A percentile compares a stretch with the other conserved stretches of the same genome.
These are phyloP conservation scores for Torymus tubicola DNA, from an alignment of 2,888 invertebrate genomes.

Conservation along the genomic window DNA sequence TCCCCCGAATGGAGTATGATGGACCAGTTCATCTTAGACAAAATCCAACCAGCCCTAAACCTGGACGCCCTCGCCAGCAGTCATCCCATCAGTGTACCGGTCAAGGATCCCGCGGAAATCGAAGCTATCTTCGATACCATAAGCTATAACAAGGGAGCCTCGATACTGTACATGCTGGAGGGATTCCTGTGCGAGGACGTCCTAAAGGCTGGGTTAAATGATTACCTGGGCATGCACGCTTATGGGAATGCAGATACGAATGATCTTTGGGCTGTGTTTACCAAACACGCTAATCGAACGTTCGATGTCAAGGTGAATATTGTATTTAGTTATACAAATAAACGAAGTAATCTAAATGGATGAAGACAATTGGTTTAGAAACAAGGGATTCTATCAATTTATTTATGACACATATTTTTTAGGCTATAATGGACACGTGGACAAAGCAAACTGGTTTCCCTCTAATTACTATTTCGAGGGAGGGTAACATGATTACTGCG, in stretches of 20 bases:
- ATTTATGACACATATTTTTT: constrained; percentile 53
- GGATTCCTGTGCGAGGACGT: constrained; percentile 82
- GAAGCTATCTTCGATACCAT: constrained; percentile 87
- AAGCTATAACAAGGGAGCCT: constrained; percentile 86
- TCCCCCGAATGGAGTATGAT: constrained; percentile 83
- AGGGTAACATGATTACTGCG: constrained; percentile 81
- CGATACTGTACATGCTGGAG: constrained; percentile 85
- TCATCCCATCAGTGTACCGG: constrained; percentile 84
- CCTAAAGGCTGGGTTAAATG: constrained; percentile 81
- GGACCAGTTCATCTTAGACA: constrained; percentile 84
- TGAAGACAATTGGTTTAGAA: too few species aligned
- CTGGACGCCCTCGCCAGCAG: constrained; percentile 84
- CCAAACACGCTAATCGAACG: constrained; percentile 81
- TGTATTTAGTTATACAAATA: not conserved
- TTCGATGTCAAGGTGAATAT: constrained; percentile 80
- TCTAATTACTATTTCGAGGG: constrained; percentile 82
- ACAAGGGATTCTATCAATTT: too few species aligned
- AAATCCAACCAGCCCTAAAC: constrained; percentile 83
- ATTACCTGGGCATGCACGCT: constrained; percentile 83
- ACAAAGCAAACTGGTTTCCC: constrained; percentile 91
- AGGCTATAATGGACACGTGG: constrained; percentile 87
- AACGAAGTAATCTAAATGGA: too few species aligned
- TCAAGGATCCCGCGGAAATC: constrained; percentile 84
- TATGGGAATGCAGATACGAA: constrained; percentile 86
- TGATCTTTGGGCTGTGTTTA: constrained; percentile 89